Conservation (phyloP, 2,888 invertebrate genomes). For the Idaea biselata region DNA sequence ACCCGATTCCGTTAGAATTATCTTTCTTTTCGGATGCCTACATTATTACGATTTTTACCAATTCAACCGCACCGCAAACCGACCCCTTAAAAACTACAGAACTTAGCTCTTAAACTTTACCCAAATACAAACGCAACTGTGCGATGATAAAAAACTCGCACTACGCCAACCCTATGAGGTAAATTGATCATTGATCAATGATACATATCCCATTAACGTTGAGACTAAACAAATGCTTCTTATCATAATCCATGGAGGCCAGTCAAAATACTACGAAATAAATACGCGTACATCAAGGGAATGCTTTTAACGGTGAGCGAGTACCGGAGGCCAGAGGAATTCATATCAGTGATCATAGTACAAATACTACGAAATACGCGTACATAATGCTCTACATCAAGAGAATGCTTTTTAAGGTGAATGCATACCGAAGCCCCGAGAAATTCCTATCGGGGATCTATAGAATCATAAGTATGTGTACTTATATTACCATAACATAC, state of each 20-base stretch:
- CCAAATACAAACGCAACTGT: no score
- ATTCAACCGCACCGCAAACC: no score
- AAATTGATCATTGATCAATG: background rate
- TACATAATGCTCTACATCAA: background rate
- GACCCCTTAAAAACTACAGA: no score
- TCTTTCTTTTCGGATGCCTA: no score
- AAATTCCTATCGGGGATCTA: no score
- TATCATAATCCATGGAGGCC: background rate
- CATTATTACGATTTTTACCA: no score
- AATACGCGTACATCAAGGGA: background rate
- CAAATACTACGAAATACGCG: background rate
- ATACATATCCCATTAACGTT: background rate
- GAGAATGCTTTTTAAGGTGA: background rate
- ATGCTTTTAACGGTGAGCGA: background rate
- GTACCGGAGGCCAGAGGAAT: background rate
- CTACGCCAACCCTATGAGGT: background rate
- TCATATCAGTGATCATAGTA: no score
- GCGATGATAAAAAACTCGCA: no score
- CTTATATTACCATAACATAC: no score
- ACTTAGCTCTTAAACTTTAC: no score
- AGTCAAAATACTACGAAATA: background rate
- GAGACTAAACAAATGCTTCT: background rate
- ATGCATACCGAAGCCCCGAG: background rate
- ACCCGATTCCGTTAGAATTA: no score
- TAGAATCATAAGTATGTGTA: background rate